Evolutionary conservation across 2,113 vertebrate species (phyloP).

Genomic region (Paedocypris sp.): DNA sequence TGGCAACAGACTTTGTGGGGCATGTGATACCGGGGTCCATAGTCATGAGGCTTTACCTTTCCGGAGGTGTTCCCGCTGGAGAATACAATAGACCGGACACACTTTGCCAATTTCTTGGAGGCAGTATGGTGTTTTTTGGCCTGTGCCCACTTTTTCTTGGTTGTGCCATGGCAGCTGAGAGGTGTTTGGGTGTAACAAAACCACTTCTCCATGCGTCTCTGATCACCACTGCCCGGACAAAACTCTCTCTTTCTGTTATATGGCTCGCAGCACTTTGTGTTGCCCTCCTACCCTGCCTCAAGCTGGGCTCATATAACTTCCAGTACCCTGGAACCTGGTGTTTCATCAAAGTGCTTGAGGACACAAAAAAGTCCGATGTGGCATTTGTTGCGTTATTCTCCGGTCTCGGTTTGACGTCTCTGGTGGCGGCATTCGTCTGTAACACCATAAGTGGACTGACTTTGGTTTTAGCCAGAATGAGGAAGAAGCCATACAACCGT

Average conservation of each 20-base stretch:
- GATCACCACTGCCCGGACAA: conserved; percentile 65
- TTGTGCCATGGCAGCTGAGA: conserved; percentile 77
- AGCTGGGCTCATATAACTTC: conserved; percentile 66
- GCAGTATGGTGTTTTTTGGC: conserved; percentile 84
- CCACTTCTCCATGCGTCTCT: conserved; percentile 69
- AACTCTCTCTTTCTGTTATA: conserved; percentile 55
- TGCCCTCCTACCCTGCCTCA: conserved; percentile 67
- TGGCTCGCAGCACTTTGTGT: conserved; percentile 64
- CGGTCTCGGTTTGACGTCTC: conserved; percentile 64
- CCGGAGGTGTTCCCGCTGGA: conserved; percentile 27
- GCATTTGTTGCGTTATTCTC: conserved; percentile 71
- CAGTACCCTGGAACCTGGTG: conserved; percentile 79
- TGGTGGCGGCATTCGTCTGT: conserved; percentile 68
- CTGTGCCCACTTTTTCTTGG: conserved; percentile 79
- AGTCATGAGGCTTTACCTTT: conserved; percentile 68
- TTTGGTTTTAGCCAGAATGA: conserved; percentile 67
- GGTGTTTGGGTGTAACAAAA: conserved; percentile 74
- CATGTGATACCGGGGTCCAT: conserved; percentile 74
- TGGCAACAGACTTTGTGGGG: conserved; percentile 72
- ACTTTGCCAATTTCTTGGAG: conserved; percentile 74
- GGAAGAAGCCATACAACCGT: conserved; percentile 51
- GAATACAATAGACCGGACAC: conserved; percentile 47
- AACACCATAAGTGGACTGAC: conserved; percentile 76
- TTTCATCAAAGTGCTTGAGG: conserved; percentile 64
- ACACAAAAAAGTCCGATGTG: conserved; percentile 51